Base-by-base conservation (phyloP, 1,140 invertebrate genomes). In the Cephus cinctus region DNA sequence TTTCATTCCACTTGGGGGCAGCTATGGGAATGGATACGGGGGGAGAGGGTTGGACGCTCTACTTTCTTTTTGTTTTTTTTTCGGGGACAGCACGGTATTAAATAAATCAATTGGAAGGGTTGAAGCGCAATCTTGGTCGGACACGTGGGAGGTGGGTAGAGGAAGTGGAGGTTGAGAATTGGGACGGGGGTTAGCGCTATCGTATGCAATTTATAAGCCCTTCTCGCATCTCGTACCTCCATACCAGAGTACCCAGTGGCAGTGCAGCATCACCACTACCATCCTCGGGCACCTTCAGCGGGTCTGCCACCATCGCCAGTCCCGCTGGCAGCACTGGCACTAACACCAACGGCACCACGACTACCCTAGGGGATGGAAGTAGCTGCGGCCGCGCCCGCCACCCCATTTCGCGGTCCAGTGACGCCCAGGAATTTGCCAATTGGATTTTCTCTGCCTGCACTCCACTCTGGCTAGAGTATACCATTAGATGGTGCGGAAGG, bases 391-490 rank as follows among this genome's bases (percentile, higher is more conserved):
- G 62, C 61, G 48, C 57, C 63, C 63, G 63, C 63, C 65, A 59
- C 61, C 65, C 67, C 68, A 73, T 70, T 73, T 74, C 69, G 67
- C 69, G 70, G 67, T 71, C 69, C 67, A 69, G 65, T 69, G 69
- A 73, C 64, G 67, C 63, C 57, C 55, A 70, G 72, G 69, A 73
- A 75, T 75, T 71, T 63, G 59, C 63, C 68, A 71, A 75, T 73
- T 73, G 72, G 71, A 75, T 75, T 73, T 73, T 73, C 71, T 64
- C 67, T 57, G 63, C 60, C 54, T 62, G 61, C 65, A 52, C 52
- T 61, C 55, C 59, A 55, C 54, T 59, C 54, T 58, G 43, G 53
- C 52, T 45, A 40, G 62, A 69, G 61, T 61, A 56, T 68, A 59
- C 59, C 61, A 65, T 63, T 65, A 69, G 69, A 68, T 68, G 65